These are phyloP conservation scores for Otolemur garnettii DNA, from an alignment of 2,113 vertebrate species.

Conservation along the genomic window DNA sequence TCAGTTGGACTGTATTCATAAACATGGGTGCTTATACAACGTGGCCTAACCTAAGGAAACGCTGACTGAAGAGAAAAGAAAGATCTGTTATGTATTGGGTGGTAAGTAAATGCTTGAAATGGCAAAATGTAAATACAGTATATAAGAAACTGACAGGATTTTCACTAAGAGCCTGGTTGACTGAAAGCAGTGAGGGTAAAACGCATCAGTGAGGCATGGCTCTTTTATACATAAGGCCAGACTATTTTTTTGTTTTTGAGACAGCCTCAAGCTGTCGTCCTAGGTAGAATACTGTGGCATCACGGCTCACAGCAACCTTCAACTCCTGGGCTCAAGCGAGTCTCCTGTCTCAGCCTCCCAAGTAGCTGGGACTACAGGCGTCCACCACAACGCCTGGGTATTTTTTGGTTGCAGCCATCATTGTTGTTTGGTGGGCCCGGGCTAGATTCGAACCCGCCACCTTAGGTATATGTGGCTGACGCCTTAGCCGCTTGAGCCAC, in stretches of 20 bases:
- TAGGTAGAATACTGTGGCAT: too few relatives aligned
- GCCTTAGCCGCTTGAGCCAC: too few relatives aligned
- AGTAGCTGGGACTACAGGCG: too few relatives aligned
- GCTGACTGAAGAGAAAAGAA: not conserved
- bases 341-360: too few relatives aligned
- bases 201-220: not conserved
- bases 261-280: too few relatives aligned
- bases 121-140: not conserved
- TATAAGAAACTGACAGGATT: not conserved
- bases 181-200: not conserved
- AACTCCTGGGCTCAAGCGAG: too few relatives aligned
- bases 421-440: too few relatives aligned
- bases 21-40: not conserved
- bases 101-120: not conserved
- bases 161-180: not conserved
- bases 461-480: too few relatives aligned
- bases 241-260: not conserved
- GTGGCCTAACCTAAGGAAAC: conserved; percentile 1
- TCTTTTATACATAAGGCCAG: not conserved
- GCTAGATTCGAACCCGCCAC: too few relatives aligned
- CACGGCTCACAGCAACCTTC: too few relatives aligned
- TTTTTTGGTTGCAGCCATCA: too few relatives aligned
- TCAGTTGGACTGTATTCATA: not conserved
- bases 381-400: too few relatives aligned
- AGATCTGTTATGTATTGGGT: not conserved